Conservation (phyloP, 2,113 vertebrate genomes). For the Tetrao urogallus region DNA sequence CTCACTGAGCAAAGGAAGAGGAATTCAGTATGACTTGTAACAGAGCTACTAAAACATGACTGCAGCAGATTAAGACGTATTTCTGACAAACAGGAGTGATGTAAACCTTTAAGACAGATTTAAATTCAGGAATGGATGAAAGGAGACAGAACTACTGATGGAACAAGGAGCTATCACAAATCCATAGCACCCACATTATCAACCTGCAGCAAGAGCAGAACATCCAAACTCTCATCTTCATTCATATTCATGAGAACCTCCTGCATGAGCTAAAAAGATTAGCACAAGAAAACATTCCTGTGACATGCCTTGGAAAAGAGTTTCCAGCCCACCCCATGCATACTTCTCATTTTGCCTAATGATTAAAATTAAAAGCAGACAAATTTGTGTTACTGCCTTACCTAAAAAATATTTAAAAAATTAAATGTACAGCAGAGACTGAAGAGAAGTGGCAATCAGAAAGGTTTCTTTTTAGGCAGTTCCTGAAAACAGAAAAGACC, state of each 20-base stretch:
- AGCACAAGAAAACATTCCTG: background rate
- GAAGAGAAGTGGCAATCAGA: background rate
- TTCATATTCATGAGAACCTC: background rate
- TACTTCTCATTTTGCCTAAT: background rate
- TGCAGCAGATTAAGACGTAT: background rate
- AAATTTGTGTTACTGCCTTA: background rate
- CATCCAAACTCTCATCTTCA: background rate
- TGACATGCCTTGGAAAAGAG: background rate
- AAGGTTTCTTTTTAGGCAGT: background rate
- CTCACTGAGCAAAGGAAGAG: background rate
- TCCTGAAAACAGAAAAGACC: background rate
- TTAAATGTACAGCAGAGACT: background rate
- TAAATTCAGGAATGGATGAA: background rate
- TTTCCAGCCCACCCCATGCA: background rate
- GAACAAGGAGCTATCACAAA: background rate
- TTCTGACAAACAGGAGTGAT: background rate
- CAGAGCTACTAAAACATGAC: background rate
- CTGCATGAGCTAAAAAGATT: background rate
- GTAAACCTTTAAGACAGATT: background rate
- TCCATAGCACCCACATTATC: background rate
- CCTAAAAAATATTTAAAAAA: background rate
- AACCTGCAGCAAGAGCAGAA: background rate
- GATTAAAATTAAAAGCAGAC: background rate
- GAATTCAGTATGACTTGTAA: background rate
- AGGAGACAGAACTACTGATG: background rate